phyloP scores from a whole-genome alignment of 2,888 invertebrate genomes.

The Rotaria macrura region DNA sequence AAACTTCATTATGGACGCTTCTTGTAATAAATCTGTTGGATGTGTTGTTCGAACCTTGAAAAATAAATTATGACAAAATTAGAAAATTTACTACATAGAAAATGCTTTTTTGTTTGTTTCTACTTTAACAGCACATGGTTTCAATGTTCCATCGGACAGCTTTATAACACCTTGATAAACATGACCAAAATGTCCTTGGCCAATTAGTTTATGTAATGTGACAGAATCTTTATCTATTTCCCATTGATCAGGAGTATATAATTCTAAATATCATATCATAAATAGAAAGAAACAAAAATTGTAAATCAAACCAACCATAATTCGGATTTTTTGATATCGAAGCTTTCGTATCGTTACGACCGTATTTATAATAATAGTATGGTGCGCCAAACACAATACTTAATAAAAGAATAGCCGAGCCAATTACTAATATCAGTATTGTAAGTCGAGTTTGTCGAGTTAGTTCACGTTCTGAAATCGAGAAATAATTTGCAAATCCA shows the following conservation, averaged over 20 bases:
- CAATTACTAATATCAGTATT: not conserved
- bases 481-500: no score
- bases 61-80: no score
- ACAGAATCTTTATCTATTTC: slow-evolving; percentile 28
- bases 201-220: slow-evolving; percentile 19
- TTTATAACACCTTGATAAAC: slow-evolving; percentile 24
- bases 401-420: not conserved
- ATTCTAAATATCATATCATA: not conserved
- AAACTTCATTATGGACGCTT: slow-evolving; percentile 28
- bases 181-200: slow-evolving; percentile 25
- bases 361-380: not conserved
- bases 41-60: slow-evolving; percentile 28
- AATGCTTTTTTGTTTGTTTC: not conserved
- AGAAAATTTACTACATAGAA: no score
- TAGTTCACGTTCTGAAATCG: not conserved
- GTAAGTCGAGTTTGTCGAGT: not conserved
- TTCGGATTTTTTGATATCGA: slow-evolving; percentile 4
- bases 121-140: slow-evolving; percentile 5
- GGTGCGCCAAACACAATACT: not conserved
- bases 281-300: not conserved
- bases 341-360: not conserved
- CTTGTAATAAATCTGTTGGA: slow-evolving; percentile 26
- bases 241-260: slow-evolving; percentile 26
- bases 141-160: not conserved
- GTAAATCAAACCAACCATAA: not conserved